phyloP scores from a whole-genome alignment of 2,888 invertebrate species.

The Cheilosia urbana region DNA sequence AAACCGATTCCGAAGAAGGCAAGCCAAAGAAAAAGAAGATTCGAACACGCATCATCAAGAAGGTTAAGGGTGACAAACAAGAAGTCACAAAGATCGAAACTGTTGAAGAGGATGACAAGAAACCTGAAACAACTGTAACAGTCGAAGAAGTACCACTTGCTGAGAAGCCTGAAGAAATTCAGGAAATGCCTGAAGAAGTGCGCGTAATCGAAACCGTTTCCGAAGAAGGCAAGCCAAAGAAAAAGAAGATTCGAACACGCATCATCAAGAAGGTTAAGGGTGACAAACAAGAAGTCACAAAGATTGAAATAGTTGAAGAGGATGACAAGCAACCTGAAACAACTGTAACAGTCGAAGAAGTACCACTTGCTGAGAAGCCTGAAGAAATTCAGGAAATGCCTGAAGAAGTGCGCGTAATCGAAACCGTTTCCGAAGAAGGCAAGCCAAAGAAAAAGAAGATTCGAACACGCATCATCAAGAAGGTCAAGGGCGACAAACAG shows the following conservation, averaged over 20 bases:
- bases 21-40: conserved; percentile 77
- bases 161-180: conserved; percentile 69
- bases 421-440: conserved; percentile 63
- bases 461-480: conserved; percentile 81
- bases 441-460: conserved; percentile 78
- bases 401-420: conserved; percentile 67
- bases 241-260: conserved; percentile 77
- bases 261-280: conserved; percentile 80
- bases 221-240: conserved; percentile 81
- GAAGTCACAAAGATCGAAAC: conserved; percentile 83
- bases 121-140: conserved; percentile 80
- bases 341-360: conserved; percentile 75
- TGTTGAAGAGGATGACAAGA: conserved; percentile 79
- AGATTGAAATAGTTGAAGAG: conserved; percentile 82
- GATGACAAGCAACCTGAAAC: conserved; percentile 81
- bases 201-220: conserved; percentile 78
- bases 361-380: conserved; percentile 54
- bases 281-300: conserved; percentile 80
- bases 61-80: conserved; percentile 77
- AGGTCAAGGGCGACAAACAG: conserved; percentile 80
- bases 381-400: conserved; percentile 77
- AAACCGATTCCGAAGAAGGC: conserved; percentile 78
- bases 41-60: conserved; percentile 80
- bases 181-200: conserved; percentile 79
- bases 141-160: conserved; percentile 79